Evolutionary conservation across 2,113 vertebrate genomes (phyloP), one percentile per base, ranked within the genome.

Genomic region (Fukomys damarensis): DNA sequence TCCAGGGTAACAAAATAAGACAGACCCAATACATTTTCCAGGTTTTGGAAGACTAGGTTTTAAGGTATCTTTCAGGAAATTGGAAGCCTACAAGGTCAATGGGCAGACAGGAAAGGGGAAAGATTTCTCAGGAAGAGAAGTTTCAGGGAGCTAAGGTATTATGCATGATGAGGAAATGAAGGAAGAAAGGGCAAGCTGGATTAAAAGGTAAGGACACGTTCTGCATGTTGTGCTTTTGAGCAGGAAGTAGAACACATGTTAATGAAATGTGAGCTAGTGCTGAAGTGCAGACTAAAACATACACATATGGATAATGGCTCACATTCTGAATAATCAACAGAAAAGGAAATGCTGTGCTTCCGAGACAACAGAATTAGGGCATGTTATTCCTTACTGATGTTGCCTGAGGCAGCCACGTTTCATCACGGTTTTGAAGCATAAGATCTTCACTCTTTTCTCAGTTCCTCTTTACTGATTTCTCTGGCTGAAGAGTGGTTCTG

Each of bases 281-380:
- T 49, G 4, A 7, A 81, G 0, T 95, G 63, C 92, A 94, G 90
- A 96, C 70, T 95, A 56, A 94, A 91, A 93, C 28, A 11, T 76
- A 85, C 61, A 93, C 90, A 94, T 92, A 90, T 16, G 93, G 88
- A 68, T 86, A 97, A 97, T 65, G 83, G 96, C 77, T 80, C 49
- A 95, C 77, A 85, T 88, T 94, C 95, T 94, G 61, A 94, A 81
- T 97, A 98, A 70, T 87, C 96, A 97, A 93, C 91, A 93, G 80
- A 84, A 54, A 93, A 86, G 76, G 72, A 46, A 98, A 94, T 52
- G 94, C 93, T 91, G 96, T 83, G 96, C 93, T 98, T 98, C 97
- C 2, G 0, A 98, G 97, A 95, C 92, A 91, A 98, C 76, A 93
- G 85, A 96, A 98, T 43, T 32, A 86, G 96, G 94, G 85, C 41